Percentiles rank a stretch among this genome's conserved stretches.
phyloP scores from a whole-genome alignment of 2,888 invertebrate genomes.

The Criorhina ranunculi region DNA sequence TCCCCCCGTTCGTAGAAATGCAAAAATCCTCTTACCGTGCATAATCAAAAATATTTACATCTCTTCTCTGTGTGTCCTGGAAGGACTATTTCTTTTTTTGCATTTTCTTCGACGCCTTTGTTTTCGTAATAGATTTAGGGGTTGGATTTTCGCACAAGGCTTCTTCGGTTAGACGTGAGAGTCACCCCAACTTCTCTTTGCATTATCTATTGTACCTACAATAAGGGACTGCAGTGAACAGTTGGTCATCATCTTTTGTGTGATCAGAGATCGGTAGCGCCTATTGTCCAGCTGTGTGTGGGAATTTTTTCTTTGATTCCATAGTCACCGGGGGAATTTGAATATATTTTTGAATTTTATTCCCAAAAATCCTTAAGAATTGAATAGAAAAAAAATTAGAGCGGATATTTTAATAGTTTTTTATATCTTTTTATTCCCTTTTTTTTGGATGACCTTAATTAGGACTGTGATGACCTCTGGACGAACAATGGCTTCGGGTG shows the following conservation, averaged over 20 bases:
- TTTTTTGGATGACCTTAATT: slow-evolving; percentile 72
- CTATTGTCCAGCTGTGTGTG: slow-evolving; percentile 73
- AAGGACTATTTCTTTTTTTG: slow-evolving; percentile 57
- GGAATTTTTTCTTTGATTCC: slow-evolving; percentile 56
- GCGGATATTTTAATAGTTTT: slow-evolving; percentile 63
- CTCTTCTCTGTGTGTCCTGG: slow-evolving; percentile 7
- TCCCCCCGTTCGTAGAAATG: slow-evolving; percentile 43
- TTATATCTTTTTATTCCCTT: slow-evolving; percentile 2
- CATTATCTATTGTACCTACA: slow-evolving; percentile 35
- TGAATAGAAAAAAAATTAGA: slow-evolving; percentile 48
- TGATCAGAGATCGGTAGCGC: slow-evolving; percentile 62
- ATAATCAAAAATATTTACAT: slow-evolving; percentile 76
- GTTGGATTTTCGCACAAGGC: slow-evolving; percentile 72
- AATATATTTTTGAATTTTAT: slow-evolving; percentile 57
- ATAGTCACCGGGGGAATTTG: slow-evolving; percentile 40
- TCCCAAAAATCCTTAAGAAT: slow-evolving; percentile 24
- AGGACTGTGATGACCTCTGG: slow-evolving; percentile 69
- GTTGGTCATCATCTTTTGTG: slow-evolving; percentile 73
- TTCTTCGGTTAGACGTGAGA: slow-evolving; percentile 15
- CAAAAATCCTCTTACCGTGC: slow-evolving; percentile 76
- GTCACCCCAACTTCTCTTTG: slow-evolving; percentile 35
- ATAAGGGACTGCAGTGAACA: slow-evolving; percentile 49
- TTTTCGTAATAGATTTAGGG: slow-evolving; percentile 73
- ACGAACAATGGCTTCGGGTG: slow-evolving; percentile 56
- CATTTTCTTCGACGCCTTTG: slow-evolving; percentile 62